A percentile compares a stretch with the other conserved stretches of the same genome.
phyloP scores from a whole-genome alignment of 1,140 invertebrate genomes.

The Samia ricini region DNA sequence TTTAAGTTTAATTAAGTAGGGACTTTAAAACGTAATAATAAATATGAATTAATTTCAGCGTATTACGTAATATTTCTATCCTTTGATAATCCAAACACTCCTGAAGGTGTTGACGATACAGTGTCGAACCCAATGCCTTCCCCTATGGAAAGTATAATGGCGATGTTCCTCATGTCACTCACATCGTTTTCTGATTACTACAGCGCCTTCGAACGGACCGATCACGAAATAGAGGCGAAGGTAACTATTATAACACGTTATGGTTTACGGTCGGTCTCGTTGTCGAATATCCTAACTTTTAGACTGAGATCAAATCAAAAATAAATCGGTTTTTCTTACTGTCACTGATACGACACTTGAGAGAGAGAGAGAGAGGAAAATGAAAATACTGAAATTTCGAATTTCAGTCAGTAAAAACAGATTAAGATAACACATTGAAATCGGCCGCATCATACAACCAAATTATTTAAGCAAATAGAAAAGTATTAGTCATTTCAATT shows the following conservation, averaged over 20 bases:
- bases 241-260: conserved; percentile 68
- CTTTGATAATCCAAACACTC: conserved; percentile 87
- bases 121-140: conserved; percentile 91
- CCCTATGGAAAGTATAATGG: conserved; percentile 95
- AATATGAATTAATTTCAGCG: conserved; percentile 78
- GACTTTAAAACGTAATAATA: neutral
- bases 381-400: too few relatives aligned
- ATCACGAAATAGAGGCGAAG: conserved; percentile 93
- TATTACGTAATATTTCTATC: conserved; percentile 95
- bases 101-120: conserved; percentile 85
- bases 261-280: neutral
- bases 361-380: too few relatives aligned
- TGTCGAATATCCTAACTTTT: too few relatives aligned
- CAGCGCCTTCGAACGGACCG: conserved; percentile 90
- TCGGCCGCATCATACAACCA: too few relatives aligned
- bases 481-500: too few relatives aligned
- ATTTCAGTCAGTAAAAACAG: too few relatives aligned
- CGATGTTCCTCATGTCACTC: conserved; percentile 98
- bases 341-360: too few relatives aligned
- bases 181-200: conserved; percentile 98
- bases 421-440: too few relatives aligned
- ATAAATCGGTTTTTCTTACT: too few relatives aligned
- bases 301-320: too few relatives aligned
- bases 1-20: neutral
- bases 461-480: too few relatives aligned